Base-by-base conservation (phyloP, 2,888 invertebrate species). In the Watsonalla cultraria region DNA sequence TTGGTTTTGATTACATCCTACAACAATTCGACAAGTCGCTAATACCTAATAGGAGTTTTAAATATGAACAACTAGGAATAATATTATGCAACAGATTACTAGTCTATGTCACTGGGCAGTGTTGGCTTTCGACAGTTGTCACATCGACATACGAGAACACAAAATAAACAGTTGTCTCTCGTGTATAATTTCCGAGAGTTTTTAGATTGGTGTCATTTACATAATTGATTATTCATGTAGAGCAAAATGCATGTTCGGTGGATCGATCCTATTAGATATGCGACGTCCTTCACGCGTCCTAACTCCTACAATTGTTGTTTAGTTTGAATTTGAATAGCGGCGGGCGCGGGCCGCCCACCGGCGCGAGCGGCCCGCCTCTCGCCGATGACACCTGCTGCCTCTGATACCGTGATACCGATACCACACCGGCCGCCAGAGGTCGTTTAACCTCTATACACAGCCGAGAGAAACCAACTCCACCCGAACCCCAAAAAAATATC, bases 151-250 rank as follows among this genome's bases (percentile, higher is more conserved):
- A 52, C 55, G 61, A 55, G 59, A 61, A 61, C 54, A 68, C 59
- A 70, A 69, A 74, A 68, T 66, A 75, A 72, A 74, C 73, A 77
- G 76, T 76, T 61, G 65, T 71, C 66, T 65, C 67, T 66, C 70
- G 70, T 66, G 68, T 71, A 72, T 64, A 68, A 76, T 72, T 79
- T 76, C 74, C 69, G 73, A 82, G 84, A 84, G 81, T 73, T 77
- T 48, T 83, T 80, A 82, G 82, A 85, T 86, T 84, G 82, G 78
- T 73, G 70, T 78, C 70, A 88, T 91, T 89, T 88, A 76, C 89
- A 89, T 90, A 89, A 89, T 90, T 89, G 85, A 84, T 89, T 90
- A 90, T 91, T 90, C 89, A 90, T 88, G 84, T 85, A 78, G 80
- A 83, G 81, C 81, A 73, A 84, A 83, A 86, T 83, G 82, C 82